A percentile compares a stretch with the other conserved stretches of the same genome.
phyloP scores from a whole-genome alignment of 1,140 invertebrate genomes.

The Drosophila nigrodunni region DNA sequence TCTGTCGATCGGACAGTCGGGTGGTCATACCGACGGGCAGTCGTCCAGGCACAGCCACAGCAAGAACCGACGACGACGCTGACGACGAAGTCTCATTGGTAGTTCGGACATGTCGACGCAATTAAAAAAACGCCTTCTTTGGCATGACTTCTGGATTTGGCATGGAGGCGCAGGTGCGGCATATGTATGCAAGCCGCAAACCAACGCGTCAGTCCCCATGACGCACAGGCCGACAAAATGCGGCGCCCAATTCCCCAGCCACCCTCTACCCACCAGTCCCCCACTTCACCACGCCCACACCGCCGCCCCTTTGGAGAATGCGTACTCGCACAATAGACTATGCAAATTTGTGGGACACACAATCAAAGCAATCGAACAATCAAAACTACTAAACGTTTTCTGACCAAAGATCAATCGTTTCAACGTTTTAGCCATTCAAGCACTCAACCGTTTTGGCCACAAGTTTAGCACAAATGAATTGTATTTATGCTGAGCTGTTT shows the following conservation, averaged over 20 bases:
- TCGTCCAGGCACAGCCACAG: slow-evolving; percentile 36
- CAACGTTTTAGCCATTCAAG: neutral
- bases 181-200: slow-evolving; percentile 69
- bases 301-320: slow-evolving; percentile 7
- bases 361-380: slow-evolving; percentile 46
- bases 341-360: slow-evolving; percentile 71
- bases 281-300: neutral
- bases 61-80: slow-evolving; percentile 40
- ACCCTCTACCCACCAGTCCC: neutral
- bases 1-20: slow-evolving; percentile 20
- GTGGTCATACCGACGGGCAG: slow-evolving; percentile 15
- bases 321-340: slow-evolving; percentile 62
- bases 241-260: slow-evolving; percentile 22
- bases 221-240: slow-evolving; percentile 52
- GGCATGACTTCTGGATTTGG: slow-evolving; percentile 69
- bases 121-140: slow-evolving; percentile 80
- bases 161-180: slow-evolving; percentile 76
- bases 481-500: slow-evolving; percentile 18
- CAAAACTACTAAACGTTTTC: slow-evolving; percentile 61
- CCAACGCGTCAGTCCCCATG: slow-evolving; percentile 34
- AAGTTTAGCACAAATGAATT: slow-evolving; percentile 14
- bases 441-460: slow-evolving; percentile 1
- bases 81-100: slow-evolving; percentile 57
- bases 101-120: slow-evolving; percentile 73
- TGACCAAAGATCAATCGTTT: slow-evolving; percentile 71